Percentiles rank a stretch among this genome's conserved stretches.
Evolutionary conservation across 2,797 vertebrate species (phyloP).

Genomic region (Smutsia gigantea): DNA sequence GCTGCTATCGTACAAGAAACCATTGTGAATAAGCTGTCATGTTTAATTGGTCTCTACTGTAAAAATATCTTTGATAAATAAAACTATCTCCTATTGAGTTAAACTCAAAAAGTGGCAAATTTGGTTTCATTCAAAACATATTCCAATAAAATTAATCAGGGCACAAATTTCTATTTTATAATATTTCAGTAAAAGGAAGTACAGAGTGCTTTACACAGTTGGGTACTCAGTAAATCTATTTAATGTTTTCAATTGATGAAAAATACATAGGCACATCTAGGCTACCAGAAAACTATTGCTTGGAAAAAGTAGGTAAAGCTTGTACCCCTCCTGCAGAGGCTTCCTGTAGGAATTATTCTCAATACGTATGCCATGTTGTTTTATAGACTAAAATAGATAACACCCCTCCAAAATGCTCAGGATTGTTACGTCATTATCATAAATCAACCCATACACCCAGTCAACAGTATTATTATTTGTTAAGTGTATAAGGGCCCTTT

Average conservation of each 20-base stretch:
- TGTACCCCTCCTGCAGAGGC: background rate
- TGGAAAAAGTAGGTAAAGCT: conserved; percentile 24
- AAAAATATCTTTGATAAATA: conserved; percentile 80
- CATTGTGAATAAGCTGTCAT: conserved; percentile 81
- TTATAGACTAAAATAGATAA: conserved; percentile 29
- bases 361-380: background rate
- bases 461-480: background rate
- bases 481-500: background rate
- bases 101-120: conserved; percentile 42
- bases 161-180: conserved; percentile 35
- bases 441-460: background rate
- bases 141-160: conserved; percentile 11
- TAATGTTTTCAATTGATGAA: conserved; percentile 62
- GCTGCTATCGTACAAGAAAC: conserved; percentile 71
- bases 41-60: conserved; percentile 81
- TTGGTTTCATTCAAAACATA: background rate
- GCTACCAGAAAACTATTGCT: conserved; percentile 42
- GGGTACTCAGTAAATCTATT: conserved; percentile 49
- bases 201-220: conserved; percentile 36
- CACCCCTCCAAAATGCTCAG: background rate
- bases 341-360: conserved; percentile 19
- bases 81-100: conserved; percentile 51
- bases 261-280: conserved; percentile 46
- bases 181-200: conserved; percentile 39
- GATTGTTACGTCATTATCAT: background rate